A percentile compares a stretch with the other conserved stretches of the same genome.
These are phyloP conservation scores for Pentamera pediparva DNA, from an alignment of 53 echinoderm and acorn worm genomes.

Conservation along the genomic window DNA sequence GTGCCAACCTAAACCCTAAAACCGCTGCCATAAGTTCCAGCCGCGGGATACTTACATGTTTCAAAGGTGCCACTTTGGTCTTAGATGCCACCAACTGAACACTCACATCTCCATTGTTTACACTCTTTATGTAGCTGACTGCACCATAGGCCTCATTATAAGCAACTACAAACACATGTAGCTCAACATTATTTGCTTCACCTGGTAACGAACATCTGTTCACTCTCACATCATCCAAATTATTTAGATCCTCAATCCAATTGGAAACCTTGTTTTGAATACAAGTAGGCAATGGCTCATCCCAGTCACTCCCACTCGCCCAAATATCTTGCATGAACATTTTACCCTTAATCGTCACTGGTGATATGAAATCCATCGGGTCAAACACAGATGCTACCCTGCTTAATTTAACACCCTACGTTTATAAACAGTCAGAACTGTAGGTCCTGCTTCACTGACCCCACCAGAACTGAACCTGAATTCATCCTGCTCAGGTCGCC, in stretches of 20 bases:
- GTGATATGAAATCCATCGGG: constrained; percentile 23
- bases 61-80: too few relatives aligned
- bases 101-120: too few relatives aligned
- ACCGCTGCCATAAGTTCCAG: too few relatives aligned
- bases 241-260: constrained; percentile 18
- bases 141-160: too few relatives aligned
- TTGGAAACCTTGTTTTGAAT: background rate
- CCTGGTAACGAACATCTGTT: constrained; percentile 9
- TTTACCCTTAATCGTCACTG: constrained; percentile 7
- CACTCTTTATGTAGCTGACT: too few relatives aligned
- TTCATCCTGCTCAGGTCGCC: constrained; percentile 54
- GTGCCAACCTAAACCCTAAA: too few relatives aligned
- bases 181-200: background rate
- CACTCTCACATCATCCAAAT: constrained; percentile 1
- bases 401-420: background rate
- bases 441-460: too few relatives aligned
- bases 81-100: too few relatives aligned
- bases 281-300: constrained; percentile 4
- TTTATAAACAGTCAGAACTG: too few relatives aligned
- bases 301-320: constrained; percentile 19
- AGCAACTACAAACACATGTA: background rate
- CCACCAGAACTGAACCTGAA: constrained; percentile 51
- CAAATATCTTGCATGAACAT: constrained; percentile 30
- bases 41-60: too few relatives aligned
- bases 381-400: constrained; percentile 20